These are phyloP conservation scores for Hirtodrosophila histrioides DNA, from an alignment of 2,888 invertebrate species.

Conservation along the genomic window DNA sequence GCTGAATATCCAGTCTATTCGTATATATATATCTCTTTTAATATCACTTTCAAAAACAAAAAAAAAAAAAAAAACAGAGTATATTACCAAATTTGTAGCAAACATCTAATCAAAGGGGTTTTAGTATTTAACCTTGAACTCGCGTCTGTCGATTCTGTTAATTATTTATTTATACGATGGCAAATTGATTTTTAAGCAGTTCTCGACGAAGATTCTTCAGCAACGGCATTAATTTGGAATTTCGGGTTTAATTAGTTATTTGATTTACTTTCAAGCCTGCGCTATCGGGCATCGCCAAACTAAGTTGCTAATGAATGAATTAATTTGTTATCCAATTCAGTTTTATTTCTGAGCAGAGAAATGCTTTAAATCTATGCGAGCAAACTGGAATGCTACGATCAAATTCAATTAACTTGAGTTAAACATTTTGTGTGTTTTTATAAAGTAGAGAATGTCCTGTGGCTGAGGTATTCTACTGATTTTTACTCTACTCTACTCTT, in stretches of 20 bases:
- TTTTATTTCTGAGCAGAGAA: slow-evolving; percentile 9
- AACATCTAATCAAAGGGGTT: slow-evolving; percentile 32
- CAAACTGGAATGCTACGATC: too few species aligned
- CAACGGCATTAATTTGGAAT: slow-evolving; percentile 23
- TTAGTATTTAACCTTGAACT: slow-evolving; percentile 66
- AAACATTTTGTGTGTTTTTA: too few species aligned
- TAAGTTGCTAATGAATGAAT: slow-evolving; percentile 42
- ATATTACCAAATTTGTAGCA: slow-evolving; percentile 17
- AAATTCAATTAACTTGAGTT: too few species aligned
- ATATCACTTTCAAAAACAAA: slow-evolving; percentile 34
- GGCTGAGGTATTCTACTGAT: too few species aligned
- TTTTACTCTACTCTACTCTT: too few species aligned
- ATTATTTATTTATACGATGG: slow-evolving; percentile 61
- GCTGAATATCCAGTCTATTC: slow-evolving; percentile 11
- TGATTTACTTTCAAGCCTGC: slow-evolving; percentile 3
- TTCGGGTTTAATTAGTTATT: slow-evolving; percentile 37
- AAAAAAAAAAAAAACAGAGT: slow-evolving; percentile 1
- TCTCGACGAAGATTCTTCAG: slow-evolving; percentile 24
- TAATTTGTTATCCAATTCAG: slow-evolving; percentile 18
- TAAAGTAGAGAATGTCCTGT: too few species aligned
- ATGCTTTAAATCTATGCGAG: background rate
- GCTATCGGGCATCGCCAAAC: slow-evolving; percentile 2
- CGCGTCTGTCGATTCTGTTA: slow-evolving; percentile 48
- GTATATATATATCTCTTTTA: slow-evolving; percentile 1
- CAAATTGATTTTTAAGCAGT: slow-evolving; percentile 67